phyloP scores from a whole-genome alignment of 2,888 invertebrate species.

The Ptilodon capucinus region DNA sequence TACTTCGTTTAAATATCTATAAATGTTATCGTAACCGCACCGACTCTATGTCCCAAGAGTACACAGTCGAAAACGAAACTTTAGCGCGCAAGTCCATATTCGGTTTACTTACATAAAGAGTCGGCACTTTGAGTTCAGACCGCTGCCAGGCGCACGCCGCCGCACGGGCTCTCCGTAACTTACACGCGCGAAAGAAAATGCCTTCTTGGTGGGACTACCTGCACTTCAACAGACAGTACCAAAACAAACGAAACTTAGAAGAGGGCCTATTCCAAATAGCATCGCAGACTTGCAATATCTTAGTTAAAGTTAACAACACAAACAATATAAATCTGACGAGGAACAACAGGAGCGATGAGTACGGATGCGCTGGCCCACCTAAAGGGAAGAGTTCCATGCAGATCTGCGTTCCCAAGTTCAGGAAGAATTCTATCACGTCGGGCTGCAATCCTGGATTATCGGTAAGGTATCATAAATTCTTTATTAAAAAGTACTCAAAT shows the following conservation, averaged over 20 bases:
- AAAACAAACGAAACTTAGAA: slow-evolving; percentile 85
- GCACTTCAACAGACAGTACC: slow-evolving; percentile 73
- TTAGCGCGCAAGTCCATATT: slow-evolving; percentile 68
- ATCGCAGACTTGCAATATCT: slow-evolving; percentile 89
- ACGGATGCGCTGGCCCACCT: slow-evolving; percentile 76
- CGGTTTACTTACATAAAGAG: slow-evolving; percentile 36
- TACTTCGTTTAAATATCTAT: slow-evolving; percentile 1
- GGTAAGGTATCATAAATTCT: no score
- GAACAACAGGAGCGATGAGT: slow-evolving; percentile 85
- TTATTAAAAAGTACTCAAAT: no score
- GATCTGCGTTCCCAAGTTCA: slow-evolving; percentile 82
- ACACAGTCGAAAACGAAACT: slow-evolving; percentile 49
- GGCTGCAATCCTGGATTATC: slow-evolving; percentile 84
- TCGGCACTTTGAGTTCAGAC: slow-evolving; percentile 39
- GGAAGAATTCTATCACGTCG: slow-evolving; percentile 74
- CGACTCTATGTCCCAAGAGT: slow-evolving; percentile 35
- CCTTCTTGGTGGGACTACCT: slow-evolving; percentile 85
- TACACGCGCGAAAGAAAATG: slow-evolving; percentile 65
- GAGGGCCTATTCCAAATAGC: slow-evolving; percentile 91
- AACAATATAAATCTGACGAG: slow-evolving; percentile 87
- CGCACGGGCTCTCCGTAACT: slow-evolving; percentile 27
- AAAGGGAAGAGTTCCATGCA: slow-evolving; percentile 74
- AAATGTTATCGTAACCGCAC: slow-evolving; percentile 4
- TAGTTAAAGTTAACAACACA: slow-evolving; percentile 89
- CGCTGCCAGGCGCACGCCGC: slow-evolving; percentile 34